These are phyloP conservation scores for Xiphorhynchus elegans DNA, from an alignment of 2,113 vertebrate species.

Conservation along the genomic window DNA sequence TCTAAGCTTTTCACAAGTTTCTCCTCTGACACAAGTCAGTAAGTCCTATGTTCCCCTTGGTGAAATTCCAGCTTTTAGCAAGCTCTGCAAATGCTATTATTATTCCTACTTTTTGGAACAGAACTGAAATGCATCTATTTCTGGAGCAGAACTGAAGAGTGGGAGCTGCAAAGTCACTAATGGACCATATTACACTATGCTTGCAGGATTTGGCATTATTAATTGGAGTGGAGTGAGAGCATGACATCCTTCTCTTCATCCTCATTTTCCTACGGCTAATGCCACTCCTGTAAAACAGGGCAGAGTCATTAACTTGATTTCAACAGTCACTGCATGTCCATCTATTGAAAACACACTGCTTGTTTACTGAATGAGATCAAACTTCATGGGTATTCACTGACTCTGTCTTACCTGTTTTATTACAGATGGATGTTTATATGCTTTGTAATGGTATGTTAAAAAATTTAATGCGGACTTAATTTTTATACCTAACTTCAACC, in stretches of 20 bases:
- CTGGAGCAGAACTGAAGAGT: not conserved
- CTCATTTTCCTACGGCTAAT: not conserved
- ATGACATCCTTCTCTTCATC: slow-evolving; percentile 11
- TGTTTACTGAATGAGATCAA: not conserved
- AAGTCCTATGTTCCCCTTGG: not conserved
- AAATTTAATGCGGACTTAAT: not conserved
- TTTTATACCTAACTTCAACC: not conserved
- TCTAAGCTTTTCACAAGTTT: not conserved
- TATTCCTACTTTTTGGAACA: not conserved
- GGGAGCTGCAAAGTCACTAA: slow-evolving; percentile 19
- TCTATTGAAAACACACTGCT: not conserved
- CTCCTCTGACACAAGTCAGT: not conserved
- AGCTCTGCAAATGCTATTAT: not conserved
- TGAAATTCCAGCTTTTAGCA: not conserved
- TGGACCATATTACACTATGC: not conserved
- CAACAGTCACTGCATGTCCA: not conserved
- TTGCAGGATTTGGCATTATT: slow-evolving; percentile 5
- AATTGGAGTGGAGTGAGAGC: not conserved
- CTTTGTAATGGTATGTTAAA: not conserved
- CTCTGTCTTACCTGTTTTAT: not conserved
- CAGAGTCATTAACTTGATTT: not conserved
- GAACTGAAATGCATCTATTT: slow-evolving; percentile 25
- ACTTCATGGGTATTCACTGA: not conserved
- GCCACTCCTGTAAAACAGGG: not conserved
- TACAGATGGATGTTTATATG: not conserved